Conservation (phyloP, 2,888 invertebrate species). For the Drosophila kanekoi region DNA sequence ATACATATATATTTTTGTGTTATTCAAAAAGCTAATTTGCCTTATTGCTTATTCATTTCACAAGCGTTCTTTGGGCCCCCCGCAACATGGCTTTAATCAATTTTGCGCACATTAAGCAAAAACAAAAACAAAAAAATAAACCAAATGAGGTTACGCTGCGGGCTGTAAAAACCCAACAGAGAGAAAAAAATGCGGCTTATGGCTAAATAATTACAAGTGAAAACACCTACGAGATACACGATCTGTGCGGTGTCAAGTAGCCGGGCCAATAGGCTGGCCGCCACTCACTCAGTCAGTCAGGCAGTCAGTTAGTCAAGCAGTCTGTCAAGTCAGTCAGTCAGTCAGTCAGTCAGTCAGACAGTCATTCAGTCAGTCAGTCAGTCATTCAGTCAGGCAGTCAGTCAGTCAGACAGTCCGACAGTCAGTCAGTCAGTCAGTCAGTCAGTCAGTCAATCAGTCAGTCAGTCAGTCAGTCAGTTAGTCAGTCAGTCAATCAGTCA, state of each 20-base stretch:
- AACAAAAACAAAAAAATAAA: conserved; percentile 8
- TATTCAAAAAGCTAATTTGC: conserved; percentile 62
- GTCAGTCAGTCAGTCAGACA: no score
- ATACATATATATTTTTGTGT: conserved; percentile 10
- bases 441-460: no score
- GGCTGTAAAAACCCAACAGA: conserved; percentile 29
- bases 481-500: conserved; percentile 21
- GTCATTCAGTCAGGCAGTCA: conserved; percentile 10
- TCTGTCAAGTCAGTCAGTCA: conserved; percentile 10
- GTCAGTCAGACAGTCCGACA: conserved; percentile 11
- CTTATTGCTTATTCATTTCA: conserved; percentile 69
- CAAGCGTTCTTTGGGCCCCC: conserved; percentile 19
- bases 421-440: no score
- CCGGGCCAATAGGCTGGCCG: conserved; percentile 46
- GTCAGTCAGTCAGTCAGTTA: conserved; percentile 4
- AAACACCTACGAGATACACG: conserved; percentile 73
- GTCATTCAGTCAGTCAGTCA: no score
- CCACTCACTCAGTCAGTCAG: conserved; percentile 2
- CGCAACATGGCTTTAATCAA: conserved; percentile 32
- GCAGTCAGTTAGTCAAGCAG: no score
- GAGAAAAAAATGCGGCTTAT: conserved; percentile 47
- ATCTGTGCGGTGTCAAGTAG: conserved; percentile 58
- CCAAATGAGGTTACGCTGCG: conserved; percentile 51
- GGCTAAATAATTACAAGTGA: conserved; percentile 78
- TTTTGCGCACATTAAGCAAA: conserved; percentile 34